Conservation (phyloP, 2,113 vertebrate genomes). For the Actinemys pallida region DNA sequence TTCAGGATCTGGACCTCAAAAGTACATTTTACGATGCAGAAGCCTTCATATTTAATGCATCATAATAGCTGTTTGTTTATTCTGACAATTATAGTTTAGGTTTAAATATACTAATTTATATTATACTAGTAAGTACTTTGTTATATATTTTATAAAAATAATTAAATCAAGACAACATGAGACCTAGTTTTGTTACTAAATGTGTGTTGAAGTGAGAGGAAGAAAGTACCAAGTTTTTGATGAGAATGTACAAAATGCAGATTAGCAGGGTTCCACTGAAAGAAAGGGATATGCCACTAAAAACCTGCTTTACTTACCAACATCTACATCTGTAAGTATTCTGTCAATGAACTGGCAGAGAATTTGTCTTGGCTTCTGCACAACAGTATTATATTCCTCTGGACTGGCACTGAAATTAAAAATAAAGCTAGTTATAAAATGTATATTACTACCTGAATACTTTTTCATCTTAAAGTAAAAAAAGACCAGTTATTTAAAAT, state of each 20-base stretch:
- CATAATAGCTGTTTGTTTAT: rapidly evolving
- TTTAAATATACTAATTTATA: neutral
- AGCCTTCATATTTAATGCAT: neutral
- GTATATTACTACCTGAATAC: neutral
- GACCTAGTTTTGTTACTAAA: neutral
- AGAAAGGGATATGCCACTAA: neutral
- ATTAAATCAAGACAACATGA: neutral
- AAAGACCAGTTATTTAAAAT: neutral
- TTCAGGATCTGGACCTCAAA: neutral
- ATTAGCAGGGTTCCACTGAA: neutral
- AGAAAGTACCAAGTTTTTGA: neutral
- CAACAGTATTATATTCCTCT: conserved; percentile 88
- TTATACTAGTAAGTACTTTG: neutral
- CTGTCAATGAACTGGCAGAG: conserved; percentile 97
- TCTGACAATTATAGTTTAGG: neutral
- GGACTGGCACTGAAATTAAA: conserved; percentile 85
- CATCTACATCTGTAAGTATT: conserved; percentile 95
- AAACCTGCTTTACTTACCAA: conserved; percentile 83
- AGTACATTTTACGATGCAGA: rapidly evolving
- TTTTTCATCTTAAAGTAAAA: neutral
- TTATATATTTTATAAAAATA: neutral
- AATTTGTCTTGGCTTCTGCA: conserved; percentile 96
- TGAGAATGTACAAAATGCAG: neutral
- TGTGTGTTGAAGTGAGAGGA: neutral
- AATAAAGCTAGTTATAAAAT: conserved; percentile 7